Percentiles rank a stretch among this genome's conserved stretches.
These are phyloP conservation scores for Silurus meridionalis DNA, from an alignment of 2,113 vertebrate genomes.

Conservation along the genomic window DNA sequence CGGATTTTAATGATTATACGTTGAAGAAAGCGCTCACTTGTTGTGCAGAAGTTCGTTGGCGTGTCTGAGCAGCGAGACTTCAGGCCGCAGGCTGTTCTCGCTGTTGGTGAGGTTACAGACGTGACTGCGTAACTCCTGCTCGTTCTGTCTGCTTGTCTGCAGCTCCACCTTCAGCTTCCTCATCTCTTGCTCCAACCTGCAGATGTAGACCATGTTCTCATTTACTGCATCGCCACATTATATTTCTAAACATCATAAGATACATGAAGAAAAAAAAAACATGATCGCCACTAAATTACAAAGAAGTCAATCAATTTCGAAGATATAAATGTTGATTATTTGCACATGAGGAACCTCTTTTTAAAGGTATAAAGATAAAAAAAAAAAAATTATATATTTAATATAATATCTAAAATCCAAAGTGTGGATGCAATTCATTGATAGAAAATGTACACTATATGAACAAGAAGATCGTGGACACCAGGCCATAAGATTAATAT, in stretches of 20 bases:
- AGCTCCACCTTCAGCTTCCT: conserved; percentile 73
- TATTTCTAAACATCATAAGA: neutral
- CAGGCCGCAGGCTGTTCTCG: conserved; percentile 78
- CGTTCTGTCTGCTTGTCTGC: conserved; percentile 73
- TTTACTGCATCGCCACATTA: neutral
- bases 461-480: no score
- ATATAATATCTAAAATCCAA: no score
- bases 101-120: conserved; percentile 78
- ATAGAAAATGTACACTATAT: no score
- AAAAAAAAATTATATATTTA: no score
- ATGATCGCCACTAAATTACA: no score
- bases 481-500: no score
- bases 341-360: no score
- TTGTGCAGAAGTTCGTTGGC: conserved; percentile 78
- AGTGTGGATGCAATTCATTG: no score
- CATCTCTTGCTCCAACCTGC: conserved; percentile 76
- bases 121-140: conserved; percentile 78
- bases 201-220: neutral
- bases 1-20: neutral
- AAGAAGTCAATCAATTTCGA: no score
- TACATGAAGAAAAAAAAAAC: no score
- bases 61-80: conserved; percentile 76
- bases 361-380: no score
- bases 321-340: no score
- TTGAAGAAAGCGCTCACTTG: conserved; percentile 70